Conservation (phyloP, 1,140 invertebrate species). For the Pachyrhynchus sulphureomaculatus region DNA sequence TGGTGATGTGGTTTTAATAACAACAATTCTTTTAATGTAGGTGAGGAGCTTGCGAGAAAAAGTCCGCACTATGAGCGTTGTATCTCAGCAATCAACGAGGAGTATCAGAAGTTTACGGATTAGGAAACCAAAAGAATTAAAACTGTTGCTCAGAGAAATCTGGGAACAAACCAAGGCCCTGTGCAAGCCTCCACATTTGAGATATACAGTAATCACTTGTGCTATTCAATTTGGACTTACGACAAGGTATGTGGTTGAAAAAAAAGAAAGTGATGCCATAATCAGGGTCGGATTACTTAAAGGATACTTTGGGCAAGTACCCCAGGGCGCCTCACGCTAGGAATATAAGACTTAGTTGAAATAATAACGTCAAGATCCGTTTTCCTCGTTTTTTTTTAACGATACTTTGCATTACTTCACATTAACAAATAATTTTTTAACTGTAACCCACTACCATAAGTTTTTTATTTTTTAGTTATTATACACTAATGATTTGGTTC, state of each 20-base stretch:
- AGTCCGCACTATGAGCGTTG: slow-evolving; percentile 61
- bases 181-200: slow-evolving; percentile 67
- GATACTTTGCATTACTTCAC: too few species aligned
- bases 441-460: too few species aligned
- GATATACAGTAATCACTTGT: slow-evolving; percentile 71
- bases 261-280: too few species aligned
- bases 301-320: too few species aligned
- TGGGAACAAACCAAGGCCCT: slow-evolving; percentile 68
- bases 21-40: too few species aligned
- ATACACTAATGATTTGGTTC: slow-evolving; percentile 83
- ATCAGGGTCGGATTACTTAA: too few species aligned
- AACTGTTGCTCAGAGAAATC: slow-evolving; percentile 63
- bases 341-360: too few species aligned
- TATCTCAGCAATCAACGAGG: slow-evolving; percentile 58
- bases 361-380: too few species aligned
- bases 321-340: too few species aligned
- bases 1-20: too few species aligned
- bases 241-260: slow-evolving; percentile 67
- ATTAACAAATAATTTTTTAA: too few species aligned
- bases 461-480: slow-evolving; percentile 64
- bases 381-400: too few species aligned
- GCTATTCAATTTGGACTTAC: slow-evolving; percentile 73
- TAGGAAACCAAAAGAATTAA: slow-evolving; percentile 66
- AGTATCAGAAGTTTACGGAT: slow-evolving; percentile 61
- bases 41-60: slow-evolving; percentile 68